These are phyloP conservation scores for Tupaia chinensis DNA, from an alignment of 2,113 vertebrate genomes.

Conservation along the genomic window DNA sequence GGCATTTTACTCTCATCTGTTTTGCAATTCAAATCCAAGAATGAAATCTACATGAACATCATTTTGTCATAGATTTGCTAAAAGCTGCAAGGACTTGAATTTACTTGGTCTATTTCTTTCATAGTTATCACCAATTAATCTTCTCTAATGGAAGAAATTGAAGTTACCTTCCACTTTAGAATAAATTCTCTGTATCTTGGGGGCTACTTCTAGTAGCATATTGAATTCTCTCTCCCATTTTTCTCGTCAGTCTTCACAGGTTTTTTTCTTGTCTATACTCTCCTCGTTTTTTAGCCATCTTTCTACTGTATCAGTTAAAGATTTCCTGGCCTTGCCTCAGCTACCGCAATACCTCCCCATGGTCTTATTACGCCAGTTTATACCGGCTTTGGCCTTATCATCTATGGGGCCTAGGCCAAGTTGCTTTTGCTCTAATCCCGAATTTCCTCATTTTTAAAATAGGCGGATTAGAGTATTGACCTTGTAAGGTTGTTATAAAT, in stretches of 20 bases:
- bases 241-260: not conserved
- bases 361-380: not conserved
- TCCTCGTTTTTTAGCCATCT: not conserved
- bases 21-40: constrained; percentile 1
- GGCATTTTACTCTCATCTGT: constrained; percentile 13
- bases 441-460: constrained; percentile 11
- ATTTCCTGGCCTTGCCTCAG: not conserved
- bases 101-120: not conserved
- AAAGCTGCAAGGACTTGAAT: not conserved
- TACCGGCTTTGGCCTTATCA: not conserved
- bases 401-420: not conserved
- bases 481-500: constrained; percentile 16
- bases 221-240: not conserved
- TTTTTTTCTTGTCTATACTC: not conserved
- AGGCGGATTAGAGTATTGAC: not conserved
- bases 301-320: not conserved
- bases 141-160: not conserved
- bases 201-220: not conserved
- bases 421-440: constrained; percentile 2
- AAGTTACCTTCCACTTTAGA: not conserved
- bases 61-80: not conserved
- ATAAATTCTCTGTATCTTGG: not conserved
- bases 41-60: not conserved
- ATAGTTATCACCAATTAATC: not conserved
- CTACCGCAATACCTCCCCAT: not conserved